Evolutionary conservation across 2,888 invertebrate species (phyloP).

Genomic region (Euspilapteryx auroguttella): DNA sequence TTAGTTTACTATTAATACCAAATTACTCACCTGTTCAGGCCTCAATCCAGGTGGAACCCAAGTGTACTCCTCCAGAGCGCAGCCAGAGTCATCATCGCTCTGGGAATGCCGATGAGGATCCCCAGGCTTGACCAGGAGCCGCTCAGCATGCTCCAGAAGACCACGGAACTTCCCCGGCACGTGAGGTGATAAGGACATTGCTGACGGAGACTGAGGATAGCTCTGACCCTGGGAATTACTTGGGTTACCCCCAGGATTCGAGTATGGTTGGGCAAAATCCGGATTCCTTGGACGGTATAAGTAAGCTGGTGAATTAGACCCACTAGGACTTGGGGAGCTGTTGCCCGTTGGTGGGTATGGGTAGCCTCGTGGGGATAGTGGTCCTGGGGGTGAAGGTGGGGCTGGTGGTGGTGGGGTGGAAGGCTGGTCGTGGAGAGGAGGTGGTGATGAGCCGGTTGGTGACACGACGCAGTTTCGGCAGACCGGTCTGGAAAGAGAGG

Average conservation of each 20-base stretch:
- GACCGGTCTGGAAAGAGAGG: conserved; percentile 70
- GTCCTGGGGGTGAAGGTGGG: conserved; percentile 39
- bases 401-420: conserved; percentile 41
- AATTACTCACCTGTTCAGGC: conserved; percentile 84
- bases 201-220: conserved; percentile 41
- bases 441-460: conserved; percentile 46
- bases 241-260: conserved; percentile 6
- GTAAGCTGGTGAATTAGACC: conserved; percentile 35
- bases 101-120: conserved; percentile 86
- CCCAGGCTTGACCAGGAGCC: conserved; percentile 63
- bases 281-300: conserved; percentile 37
- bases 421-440: conserved; percentile 33
- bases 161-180: conserved; percentile 44
- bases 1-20: no score
- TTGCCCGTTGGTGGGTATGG: conserved; percentile 31
- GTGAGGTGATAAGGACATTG: conserved; percentile 48
- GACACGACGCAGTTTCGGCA: conserved; percentile 78
- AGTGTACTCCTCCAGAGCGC: conserved; percentile 96
- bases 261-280: conserved; percentile 2
- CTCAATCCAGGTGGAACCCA: conserved; percentile 97
- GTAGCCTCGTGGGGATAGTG: conserved; percentile 26
- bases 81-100: conserved; percentile 97
- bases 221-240: conserved; percentile 21
- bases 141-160: conserved; percentile 52
- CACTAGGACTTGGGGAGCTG: conserved; percentile 43